A percentile compares a stretch with the other conserved stretches of the same genome.
Conservation (phyloP, 2,113 vertebrate species). For the Albula glossodonta region DNA sequence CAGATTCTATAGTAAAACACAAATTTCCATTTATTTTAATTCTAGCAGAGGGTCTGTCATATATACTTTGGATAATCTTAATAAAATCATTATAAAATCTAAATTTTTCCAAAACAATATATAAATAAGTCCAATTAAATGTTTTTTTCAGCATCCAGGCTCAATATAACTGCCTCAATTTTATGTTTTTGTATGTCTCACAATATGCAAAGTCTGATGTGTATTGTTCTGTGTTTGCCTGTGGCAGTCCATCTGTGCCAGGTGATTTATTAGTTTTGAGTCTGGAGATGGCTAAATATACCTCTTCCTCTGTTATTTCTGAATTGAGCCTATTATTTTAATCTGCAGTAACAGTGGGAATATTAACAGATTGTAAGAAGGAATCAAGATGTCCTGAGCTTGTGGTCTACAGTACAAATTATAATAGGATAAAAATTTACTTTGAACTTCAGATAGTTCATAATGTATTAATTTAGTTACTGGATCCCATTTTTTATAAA, state of each 20-base stretch:
- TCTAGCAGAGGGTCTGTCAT: too few relatives aligned
- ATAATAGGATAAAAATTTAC: not conserved
- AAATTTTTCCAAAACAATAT: not conserved
- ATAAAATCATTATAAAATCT: not conserved
- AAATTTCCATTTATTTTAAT: too few relatives aligned
- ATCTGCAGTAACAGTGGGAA: not conserved
- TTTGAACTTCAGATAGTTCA: not conserved
- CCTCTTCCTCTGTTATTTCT: not conserved
- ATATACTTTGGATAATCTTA: not conserved
- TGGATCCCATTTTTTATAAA: not conserved
- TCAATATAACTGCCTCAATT: not conserved
- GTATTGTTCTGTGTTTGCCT: not conserved
- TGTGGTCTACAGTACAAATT: not conserved
- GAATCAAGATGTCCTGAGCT: not conserved
- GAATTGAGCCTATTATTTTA: not conserved
- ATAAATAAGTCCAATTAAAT: not conserved
- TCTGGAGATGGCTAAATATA: not conserved
- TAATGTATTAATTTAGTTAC: not conserved
- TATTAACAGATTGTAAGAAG: not conserved
- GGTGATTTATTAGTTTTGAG: not conserved
- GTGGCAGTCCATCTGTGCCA: not conserved
- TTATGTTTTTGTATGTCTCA: not conserved
- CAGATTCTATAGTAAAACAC: too few relatives aligned
- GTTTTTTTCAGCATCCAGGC: not conserved
- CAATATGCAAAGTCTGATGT: not conserved